phyloP scores from a whole-genome alignment of 2,888 invertebrate species.

The Adelognathus sp. region DNA sequence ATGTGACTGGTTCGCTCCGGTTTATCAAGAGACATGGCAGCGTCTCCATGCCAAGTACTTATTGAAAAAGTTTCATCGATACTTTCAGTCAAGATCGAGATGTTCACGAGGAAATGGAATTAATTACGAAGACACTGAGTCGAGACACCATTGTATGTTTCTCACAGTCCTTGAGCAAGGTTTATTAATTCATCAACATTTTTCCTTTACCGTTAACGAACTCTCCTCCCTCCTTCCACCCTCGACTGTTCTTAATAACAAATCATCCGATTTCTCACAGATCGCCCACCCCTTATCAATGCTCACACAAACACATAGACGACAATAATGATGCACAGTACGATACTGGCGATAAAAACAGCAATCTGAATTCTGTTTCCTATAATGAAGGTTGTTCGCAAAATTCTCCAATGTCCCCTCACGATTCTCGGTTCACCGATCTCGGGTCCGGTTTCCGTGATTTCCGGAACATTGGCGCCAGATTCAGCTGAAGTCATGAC shows the following conservation, averaged over 20 bases:
- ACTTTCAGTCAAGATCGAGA: no score
- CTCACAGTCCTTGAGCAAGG: no score
- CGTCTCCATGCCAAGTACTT: no score
- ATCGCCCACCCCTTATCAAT: no score
- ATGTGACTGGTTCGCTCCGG: no score
- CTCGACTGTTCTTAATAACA: background rate
- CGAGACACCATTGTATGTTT: no score
- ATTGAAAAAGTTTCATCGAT: no score
- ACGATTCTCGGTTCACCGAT: conserved; percentile 22
- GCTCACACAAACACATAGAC: conserved; percentile 62
- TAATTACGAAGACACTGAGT: no score
- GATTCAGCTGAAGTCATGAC: conserved; percentile 44
- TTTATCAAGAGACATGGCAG: no score
- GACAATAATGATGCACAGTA: conserved; percentile 60
- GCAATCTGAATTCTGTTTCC: conserved; percentile 63
- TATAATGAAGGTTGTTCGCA: conserved; percentile 51
- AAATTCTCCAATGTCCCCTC: conserved; percentile 45
- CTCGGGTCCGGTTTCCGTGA: conserved; percentile 29
- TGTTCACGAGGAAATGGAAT: no score
- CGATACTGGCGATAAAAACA: conserved; percentile 60
- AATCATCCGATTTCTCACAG: background rate
- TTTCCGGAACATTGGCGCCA: conserved; percentile 26
- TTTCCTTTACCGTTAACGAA: no score
- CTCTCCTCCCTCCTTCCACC: background rate
- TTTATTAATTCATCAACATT: no score